Percentiles rank a stretch among this genome's conserved stretches.
phyloP scores from a whole-genome alignment of 2,113 vertebrate genomes.

The Albula glossodonta region DNA sequence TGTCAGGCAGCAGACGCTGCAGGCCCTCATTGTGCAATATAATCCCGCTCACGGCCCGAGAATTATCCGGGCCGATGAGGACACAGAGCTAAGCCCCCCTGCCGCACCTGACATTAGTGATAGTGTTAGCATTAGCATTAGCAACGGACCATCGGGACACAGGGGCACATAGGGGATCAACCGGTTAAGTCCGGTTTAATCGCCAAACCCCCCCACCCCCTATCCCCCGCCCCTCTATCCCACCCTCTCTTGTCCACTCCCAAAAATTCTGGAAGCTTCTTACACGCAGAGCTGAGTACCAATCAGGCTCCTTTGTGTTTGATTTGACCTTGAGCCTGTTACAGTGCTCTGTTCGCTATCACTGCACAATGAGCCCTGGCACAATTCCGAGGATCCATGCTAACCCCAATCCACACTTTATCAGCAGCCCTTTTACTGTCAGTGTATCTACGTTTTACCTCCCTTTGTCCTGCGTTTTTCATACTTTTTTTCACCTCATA shows the following conservation, averaged over 20 bases:
- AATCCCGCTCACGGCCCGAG: background rate
- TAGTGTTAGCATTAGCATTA: background rate
- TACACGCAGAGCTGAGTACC: background rate
- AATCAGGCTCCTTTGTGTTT: conserved; percentile 9
- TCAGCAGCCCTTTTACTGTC: too few relatives aligned
- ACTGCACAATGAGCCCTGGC: too few relatives aligned
- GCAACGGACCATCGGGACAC: background rate
- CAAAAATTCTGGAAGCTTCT: background rate
- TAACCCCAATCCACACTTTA: too few relatives aligned
- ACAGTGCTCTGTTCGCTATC: background rate
- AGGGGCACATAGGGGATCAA: background rate
- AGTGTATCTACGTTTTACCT: too few relatives aligned
- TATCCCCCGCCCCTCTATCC: background rate
- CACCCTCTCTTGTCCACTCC: background rate
- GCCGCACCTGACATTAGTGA: background rate
- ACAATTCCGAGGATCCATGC: too few relatives aligned
- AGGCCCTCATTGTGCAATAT: conserved; percentile 30
- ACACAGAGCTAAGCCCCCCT: background rate
- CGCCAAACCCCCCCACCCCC: background rate
- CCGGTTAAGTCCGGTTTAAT: conserved; percentile 7
- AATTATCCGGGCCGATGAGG: conserved; percentile 8
- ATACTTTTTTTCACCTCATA: too few relatives aligned
- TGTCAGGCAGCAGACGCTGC: conserved; percentile 36
- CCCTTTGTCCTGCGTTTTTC: too few relatives aligned
- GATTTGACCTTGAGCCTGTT: conserved; percentile 9